phyloP scores from a whole-genome alignment of 2,113 vertebrate genomes.

The Engystomops pustulosus region DNA sequence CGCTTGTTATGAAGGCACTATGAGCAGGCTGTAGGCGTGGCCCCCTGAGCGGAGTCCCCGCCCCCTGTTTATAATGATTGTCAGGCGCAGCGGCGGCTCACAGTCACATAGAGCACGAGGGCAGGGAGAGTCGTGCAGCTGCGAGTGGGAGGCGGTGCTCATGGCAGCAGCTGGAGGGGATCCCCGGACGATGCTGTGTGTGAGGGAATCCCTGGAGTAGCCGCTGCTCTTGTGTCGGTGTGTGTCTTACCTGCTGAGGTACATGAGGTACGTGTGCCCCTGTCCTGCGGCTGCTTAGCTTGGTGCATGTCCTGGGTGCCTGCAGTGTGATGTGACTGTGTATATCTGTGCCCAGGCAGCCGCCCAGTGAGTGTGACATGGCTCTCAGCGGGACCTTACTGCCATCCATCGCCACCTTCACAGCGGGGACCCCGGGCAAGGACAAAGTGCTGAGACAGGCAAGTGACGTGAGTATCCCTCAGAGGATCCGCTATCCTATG shows the following conservation, averaged over 20 bases:
- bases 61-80: conserved; percentile 34
- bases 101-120: background rate
- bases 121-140: conserved; percentile 65
- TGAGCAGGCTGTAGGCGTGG: background rate
- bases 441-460: conserved; percentile 79
- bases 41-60: background rate
- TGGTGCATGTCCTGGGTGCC: conserved; percentile 2
- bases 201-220: background rate
- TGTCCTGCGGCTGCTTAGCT: background rate
- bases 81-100: conserved; percentile 7
- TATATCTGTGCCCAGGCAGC: conserved; percentile 78
- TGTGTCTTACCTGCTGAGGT: conserved; percentile 21
- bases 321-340: conserved; percentile 56
- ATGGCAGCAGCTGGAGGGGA: conserved; percentile 75
- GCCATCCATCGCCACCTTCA: conserved; percentile 91
- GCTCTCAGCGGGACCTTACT: conserved; percentile 91
- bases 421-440: conserved; percentile 80
- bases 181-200: conserved; percentile 66
- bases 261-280: conserved; percentile 43
- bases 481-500: conserved; percentile 13
- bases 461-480: conserved; percentile 79
- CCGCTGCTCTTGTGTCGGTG: background rate
- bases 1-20: background rate
- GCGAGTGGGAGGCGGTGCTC: conserved; percentile 68
- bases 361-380: conserved; percentile 92